Percentiles rank a stretch among this genome's conserved stretches.
These are phyloP conservation scores for Siphlonurus alternatus DNA, from an alignment of 2,888 invertebrate species.

Conservation along the genomic window DNA sequence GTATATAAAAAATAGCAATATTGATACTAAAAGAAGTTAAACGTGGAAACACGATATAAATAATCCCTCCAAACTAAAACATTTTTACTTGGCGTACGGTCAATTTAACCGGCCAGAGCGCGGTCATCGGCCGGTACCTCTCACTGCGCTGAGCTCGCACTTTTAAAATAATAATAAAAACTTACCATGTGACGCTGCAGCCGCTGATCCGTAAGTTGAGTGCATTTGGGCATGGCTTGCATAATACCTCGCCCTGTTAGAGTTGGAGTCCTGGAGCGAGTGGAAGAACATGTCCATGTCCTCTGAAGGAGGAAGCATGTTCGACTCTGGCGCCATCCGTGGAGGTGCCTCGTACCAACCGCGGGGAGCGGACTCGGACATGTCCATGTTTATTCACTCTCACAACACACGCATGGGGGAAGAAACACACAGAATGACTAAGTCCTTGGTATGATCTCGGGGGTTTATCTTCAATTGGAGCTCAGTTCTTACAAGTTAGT, in stretches of 20 bases:
- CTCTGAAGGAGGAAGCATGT: background rate
- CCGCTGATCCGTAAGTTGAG: background rate
- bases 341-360: background rate
- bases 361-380: background rate
- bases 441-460: too few relatives aligned
- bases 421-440: too few relatives aligned
- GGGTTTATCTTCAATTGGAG: too few relatives aligned
- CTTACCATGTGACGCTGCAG: background rate
- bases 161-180: background rate
- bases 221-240: background rate
- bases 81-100: too few relatives aligned
- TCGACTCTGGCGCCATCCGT: background rate
- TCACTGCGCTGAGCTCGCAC: background rate
- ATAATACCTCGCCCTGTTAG: background rate
- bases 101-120: too few relatives aligned
- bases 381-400: background rate
- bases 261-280: background rate
- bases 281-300: background rate
- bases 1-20: too few relatives aligned
- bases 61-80: too few relatives aligned
- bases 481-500: too few relatives aligned
- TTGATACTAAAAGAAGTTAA: too few relatives aligned
- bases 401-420: background rate
- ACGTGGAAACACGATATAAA: too few relatives aligned
- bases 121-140: too few relatives aligned